Evolutionary conservation across 2,888 invertebrate species (phyloP), one percentile per base, ranked within the genome.

Genomic region (Drosophila stalkeri): DNA sequence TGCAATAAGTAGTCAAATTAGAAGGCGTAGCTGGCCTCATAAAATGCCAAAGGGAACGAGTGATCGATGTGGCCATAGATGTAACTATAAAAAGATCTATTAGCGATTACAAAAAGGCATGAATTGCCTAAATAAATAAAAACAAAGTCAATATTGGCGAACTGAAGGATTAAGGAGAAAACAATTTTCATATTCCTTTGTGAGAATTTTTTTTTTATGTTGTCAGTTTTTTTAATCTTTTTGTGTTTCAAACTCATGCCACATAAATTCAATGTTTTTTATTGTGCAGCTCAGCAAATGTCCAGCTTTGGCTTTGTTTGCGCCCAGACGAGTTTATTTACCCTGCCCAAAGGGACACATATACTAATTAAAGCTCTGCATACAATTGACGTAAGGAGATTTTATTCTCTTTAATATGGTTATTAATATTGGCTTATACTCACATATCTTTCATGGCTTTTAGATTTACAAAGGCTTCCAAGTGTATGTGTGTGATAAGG

Each of bases 371-470:
- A 55, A 60, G 52, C 27, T 31, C 11, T 27, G 47, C 63, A 69
- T 63, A 75, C 77, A 77, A 77, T 27, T 80, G 65, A 63, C 68
- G 68, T 68, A 74, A 75, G 77, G 70, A 27, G 55, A 65, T 64
- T 54, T 12, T 55, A 57, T 64, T 9, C 55, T 57, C 57, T 54
- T 66, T 69, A 46, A 52, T 54, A 12, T 37, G 20, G 1, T 16
- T 16, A 27, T 18, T 9, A 33, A 23, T 39, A 31, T 91, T 37
- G 16, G 16, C 9, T 27, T 14, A 81, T 91, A 94, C 94, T 94
- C 91, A 95, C 95, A 95, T 91, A 84, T 94, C 94, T 64, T 91
- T 80, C 23, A 95, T 92, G 54, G 92, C 87, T 14, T 76, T 78
- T 49, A 94, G 85, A 77, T 93, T 92, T 63, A 81, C 88, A 87